These are phyloP conservation scores for Gibbula magus DNA, from an alignment of 2,888 invertebrate genomes.

Conservation along the genomic window DNA sequence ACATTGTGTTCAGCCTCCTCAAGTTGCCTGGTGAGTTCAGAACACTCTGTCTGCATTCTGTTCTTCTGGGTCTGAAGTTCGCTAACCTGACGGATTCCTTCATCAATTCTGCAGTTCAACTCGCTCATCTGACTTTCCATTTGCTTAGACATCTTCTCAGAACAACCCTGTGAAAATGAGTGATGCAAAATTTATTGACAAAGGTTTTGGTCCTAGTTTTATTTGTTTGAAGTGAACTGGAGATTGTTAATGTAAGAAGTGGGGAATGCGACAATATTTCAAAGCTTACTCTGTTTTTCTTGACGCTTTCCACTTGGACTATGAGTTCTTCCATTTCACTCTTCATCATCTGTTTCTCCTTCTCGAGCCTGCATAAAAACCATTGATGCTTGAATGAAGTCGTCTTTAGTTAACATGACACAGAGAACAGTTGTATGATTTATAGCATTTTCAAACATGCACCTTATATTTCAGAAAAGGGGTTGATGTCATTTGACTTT, in stretches of 20 bases:
- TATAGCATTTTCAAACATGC: too few species aligned
- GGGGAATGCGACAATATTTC: too few species aligned
- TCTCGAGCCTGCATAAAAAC: slow-evolving; percentile 86
- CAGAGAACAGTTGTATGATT: too few species aligned
- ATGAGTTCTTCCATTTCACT: slow-evolving; percentile 98
- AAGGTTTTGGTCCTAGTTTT: too few species aligned
- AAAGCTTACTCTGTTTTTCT: slow-evolving; percentile 92
- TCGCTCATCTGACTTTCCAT: slow-evolving; percentile 96
- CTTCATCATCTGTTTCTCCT: slow-evolving; percentile 98
- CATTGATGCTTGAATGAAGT: neutral
- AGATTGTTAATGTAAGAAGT: too few species aligned
- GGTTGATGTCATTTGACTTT: too few species aligned
- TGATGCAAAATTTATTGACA: too few species aligned
- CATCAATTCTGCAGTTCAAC: slow-evolving; percentile 95
- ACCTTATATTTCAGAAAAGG: too few species aligned
- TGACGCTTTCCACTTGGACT: slow-evolving; percentile 95
- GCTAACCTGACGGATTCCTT: slow-evolving; percentile 95
- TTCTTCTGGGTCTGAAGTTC: slow-evolving; percentile 90
- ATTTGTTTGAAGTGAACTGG: too few species aligned
- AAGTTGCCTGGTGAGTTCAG: slow-evolving; percentile 94
- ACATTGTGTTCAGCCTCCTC: slow-evolving; percentile 99
- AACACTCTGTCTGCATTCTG: slow-evolving; percentile 97
- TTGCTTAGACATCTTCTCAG: slow-evolving; percentile 99
- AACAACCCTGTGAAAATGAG: slow-evolving; percentile 87
- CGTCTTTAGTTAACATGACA: too few species aligned